phyloP scores from a whole-genome alignment of 1,140 invertebrate genomes.

The Philopotamus ludificatus region DNA sequence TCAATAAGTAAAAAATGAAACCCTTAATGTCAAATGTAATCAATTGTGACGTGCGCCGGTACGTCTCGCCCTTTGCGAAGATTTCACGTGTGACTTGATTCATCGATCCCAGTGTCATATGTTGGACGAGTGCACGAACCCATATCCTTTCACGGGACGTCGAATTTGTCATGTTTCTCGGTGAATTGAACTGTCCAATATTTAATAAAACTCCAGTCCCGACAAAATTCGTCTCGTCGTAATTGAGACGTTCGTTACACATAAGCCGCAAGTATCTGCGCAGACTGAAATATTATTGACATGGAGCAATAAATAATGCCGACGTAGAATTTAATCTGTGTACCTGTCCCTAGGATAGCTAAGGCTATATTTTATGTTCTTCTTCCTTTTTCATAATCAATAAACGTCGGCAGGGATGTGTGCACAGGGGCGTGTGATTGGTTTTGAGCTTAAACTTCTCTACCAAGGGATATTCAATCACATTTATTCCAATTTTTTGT shows the following conservation, averaged over 20 bases:
- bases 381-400: slow-evolving; percentile 40
- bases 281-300: slow-evolving; percentile 19
- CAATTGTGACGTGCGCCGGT: slow-evolving; percentile 12
- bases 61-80: slow-evolving; percentile 10
- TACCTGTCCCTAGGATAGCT: slow-evolving; percentile 24
- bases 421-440: slow-evolving; percentile 35
- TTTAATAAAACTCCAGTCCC: no score
- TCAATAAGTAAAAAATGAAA: slow-evolving; percentile 30
- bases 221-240: no score
- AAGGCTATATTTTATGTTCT: slow-evolving; percentile 35
- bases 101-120: slow-evolving; percentile 32
- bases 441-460: slow-evolving; percentile 29
- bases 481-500: slow-evolving; percentile 6
- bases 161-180: slow-evolving; percentile 35
- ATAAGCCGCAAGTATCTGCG: no score
- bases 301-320: slow-evolving; percentile 23
- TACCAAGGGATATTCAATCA: slow-evolving; percentile 16
- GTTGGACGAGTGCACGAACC: not conserved
- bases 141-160: slow-evolving; percentile 24
- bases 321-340: slow-evolving; percentile 31
- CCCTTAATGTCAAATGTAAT: slow-evolving; percentile 33
- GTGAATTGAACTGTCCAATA: slow-evolving; percentile 28
- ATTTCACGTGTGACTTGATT: slow-evolving; percentile 29
- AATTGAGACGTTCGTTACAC: no score
- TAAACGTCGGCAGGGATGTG: slow-evolving; percentile 38